These are phyloP conservation scores for Andrena flavipes DNA, from an alignment of 2,888 invertebrate genomes.

Conservation along the genomic window DNA sequence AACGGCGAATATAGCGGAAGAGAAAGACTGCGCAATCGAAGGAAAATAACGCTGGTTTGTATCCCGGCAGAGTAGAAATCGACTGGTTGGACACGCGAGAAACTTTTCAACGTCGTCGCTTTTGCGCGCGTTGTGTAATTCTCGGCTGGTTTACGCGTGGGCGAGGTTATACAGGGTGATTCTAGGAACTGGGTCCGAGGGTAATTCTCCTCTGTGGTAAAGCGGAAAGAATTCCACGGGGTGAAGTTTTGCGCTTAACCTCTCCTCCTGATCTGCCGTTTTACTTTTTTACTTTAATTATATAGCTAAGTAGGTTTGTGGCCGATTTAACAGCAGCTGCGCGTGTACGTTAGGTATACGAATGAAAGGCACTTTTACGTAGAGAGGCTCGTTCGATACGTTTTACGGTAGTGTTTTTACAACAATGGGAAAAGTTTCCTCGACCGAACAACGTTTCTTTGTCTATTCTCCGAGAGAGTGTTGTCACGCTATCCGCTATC, in stretches of 20 bases:
- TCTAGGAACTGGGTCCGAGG: not conserved
- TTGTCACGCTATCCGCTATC: conserved; percentile 51
- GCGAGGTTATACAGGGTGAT: conserved; percentile 22
- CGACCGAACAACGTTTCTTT: conserved; percentile 25
- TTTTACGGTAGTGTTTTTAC: not conserved
- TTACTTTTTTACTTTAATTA: not conserved
- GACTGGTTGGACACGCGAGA: conserved; percentile 1
- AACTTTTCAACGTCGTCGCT: conserved; percentile 44
- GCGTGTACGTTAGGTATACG: too few relatives aligned
- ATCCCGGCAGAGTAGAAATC: not conserved
- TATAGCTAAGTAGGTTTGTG: not conserved
- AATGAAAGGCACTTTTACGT: not conserved
- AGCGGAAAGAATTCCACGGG: not conserved
- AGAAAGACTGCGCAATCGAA: not conserved
- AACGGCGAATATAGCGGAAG: not conserved
- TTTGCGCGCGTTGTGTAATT: conserved; percentile 59
- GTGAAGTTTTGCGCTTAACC: not conserved
- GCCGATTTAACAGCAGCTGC: too few relatives aligned
- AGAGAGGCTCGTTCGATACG: not conserved
- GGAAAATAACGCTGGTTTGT: not conserved
- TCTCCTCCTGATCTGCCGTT: not conserved
- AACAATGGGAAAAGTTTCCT: not conserved
- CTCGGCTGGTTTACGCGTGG: conserved; percentile 43
- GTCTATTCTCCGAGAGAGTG: not conserved
- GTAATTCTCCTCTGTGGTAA: not conserved